phyloP scores from a whole-genome alignment of 92 coral and sea anemone genomes.

The Epizoanthus fatuus region DNA sequence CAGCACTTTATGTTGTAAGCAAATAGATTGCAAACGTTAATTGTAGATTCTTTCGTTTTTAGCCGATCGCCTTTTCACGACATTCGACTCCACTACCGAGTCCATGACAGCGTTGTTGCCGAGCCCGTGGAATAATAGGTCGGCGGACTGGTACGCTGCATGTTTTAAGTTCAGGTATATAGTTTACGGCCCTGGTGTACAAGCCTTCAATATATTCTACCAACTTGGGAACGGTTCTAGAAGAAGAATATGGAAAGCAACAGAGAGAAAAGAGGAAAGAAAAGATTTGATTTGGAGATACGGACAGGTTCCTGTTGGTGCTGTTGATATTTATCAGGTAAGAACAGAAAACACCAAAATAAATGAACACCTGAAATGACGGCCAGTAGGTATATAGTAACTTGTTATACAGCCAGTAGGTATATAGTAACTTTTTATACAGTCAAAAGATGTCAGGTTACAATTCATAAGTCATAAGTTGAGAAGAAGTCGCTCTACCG shows the following conservation, averaged over 20 bases:
- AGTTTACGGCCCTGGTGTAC: constrained; percentile 64
- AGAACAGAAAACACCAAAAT: background rate
- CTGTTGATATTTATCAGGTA: constrained; percentile 55
- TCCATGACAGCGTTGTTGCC: constrained; percentile 25
- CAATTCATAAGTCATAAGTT: background rate
- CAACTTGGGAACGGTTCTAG: constrained; percentile 21
- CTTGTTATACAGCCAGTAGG: background rate
- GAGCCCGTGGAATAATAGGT: constrained; percentile 63
- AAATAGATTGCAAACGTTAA: too few species aligned
- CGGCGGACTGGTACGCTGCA: constrained; percentile 59
- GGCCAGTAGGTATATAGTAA: background rate
- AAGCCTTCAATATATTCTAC: constrained; percentile 50
- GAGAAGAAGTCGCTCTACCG: background rate
- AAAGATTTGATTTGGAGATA: constrained; percentile 42
- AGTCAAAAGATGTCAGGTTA: background rate
- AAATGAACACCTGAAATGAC: too few species aligned
- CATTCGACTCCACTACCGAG: constrained; percentile 1
- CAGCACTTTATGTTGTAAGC: too few species aligned
- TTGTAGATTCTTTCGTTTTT: background rate
- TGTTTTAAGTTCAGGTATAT: constrained; percentile 68
- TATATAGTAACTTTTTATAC: background rate
- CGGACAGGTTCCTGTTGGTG: constrained; percentile 65
- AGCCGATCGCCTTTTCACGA: constrained; percentile 16
- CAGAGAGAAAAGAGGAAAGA: background rate
- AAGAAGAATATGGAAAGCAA: constrained; percentile 65